Evolutionary conservation across 2,888 invertebrate genomes (phyloP), one percentile per base, ranked within the genome.

Genomic region (Tipula unca): DNA sequence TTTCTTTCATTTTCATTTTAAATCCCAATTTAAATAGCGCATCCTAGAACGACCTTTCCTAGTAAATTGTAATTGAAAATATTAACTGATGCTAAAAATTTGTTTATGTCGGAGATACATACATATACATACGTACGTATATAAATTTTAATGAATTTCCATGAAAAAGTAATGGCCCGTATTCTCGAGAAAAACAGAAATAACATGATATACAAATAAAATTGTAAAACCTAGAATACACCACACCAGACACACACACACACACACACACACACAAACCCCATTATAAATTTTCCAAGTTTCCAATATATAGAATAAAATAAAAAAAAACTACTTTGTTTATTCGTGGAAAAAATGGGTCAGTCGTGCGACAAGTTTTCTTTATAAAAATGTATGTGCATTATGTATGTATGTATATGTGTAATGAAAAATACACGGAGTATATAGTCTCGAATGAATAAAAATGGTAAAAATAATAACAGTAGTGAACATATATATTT

Each of bases 301-400:
- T 83, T 29, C 32, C 35, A 32, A 83, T 83, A 82, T 82, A 29
- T 25, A 29, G 39, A 39, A 39, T 39, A 82, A 20, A 82, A 82
- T 29, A 29, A 29, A 82, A 82, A 82, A 82, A 83, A 83, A 83
- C 83, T 32, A 83, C 29, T 29, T 82, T 32, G 83, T 83, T 83
- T 83, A 32, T 35, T 32, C 29, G 32, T 29, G 29, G 83, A 83
- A 83, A 32, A 83, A 83, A 83, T 83, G 83, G 32, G 83, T 83
- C 29, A 83, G 29, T 83, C 83, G 35, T 83, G 83, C 35, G 83
- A 83, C 83, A 83, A 69, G 69, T 25, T 69, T 69, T 69, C 69
- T 69, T 69, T 69, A 69, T 69, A 25, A 69, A 69, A 25, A 20
- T 69, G 25, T 69, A 69, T 25, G 25, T 54, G 17, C 17, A 54